Base-by-base conservation (phyloP, 1,140 invertebrate species). In the Bombus polaris region DNA sequence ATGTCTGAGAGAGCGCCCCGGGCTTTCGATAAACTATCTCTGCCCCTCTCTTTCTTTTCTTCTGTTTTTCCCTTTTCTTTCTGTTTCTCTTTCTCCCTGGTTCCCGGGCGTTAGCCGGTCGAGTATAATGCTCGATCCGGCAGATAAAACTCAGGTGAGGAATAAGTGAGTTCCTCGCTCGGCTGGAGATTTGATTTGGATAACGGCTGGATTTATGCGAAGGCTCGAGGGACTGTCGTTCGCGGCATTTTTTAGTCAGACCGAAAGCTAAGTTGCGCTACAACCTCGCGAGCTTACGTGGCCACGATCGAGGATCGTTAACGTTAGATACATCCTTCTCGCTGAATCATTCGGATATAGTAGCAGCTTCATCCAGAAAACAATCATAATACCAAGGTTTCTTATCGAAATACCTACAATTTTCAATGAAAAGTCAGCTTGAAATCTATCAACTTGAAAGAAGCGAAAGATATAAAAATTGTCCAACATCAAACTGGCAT, bases 111-210 rank as follows among this genome's bases (percentile, higher is more conserved):
- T 47, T 59, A 28, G 47, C 35, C 37, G 59, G n/a, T 9, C 42
- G 53, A 76, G 53, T 37, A 76, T 62, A 39, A 59, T n/a, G 62
- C 57, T 57, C 76, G 76, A 79, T 79, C 59, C 28, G n/a, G 12
- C 39, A 25, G 77, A 79, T 79, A 68, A 79, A 68, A 78, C 76
- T 62, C 35, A 44, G 76, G 39, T 44, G 77, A 53, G 75, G 75
- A 42, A 42, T 65, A 77, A 80, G 77, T n/a, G 62, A 44, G 77
- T 53, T 70, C 77, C 65, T 77, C 57, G 75, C 59, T 47, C 32
- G 77, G 9, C n/a, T n/a, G 9, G 32, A 80, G 77, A 80, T 80
- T 80, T 80, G 62, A 80, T 80, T 80, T 47, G 62, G 77, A 80
- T 70, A 80, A 70, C 65, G 42, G 25, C 39, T 66, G 77, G 39